Conservation (phyloP, 2,113 vertebrate species). For the Lichenostomus cassidix region DNA sequence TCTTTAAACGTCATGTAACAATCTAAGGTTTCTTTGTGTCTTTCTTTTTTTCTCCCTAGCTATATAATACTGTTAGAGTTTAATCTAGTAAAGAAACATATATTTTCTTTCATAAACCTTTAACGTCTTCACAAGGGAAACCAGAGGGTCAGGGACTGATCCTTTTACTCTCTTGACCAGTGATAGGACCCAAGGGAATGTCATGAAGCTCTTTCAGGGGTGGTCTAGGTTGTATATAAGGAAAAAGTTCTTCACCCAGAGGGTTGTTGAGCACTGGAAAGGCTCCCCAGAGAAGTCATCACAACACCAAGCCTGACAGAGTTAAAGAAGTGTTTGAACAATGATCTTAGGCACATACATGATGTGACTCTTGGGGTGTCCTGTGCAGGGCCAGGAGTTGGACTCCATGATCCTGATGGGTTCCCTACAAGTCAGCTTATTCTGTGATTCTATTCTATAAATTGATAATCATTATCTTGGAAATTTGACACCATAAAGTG, state of each 20-base stretch:
- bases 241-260: too few relatives aligned
- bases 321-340: not conserved
- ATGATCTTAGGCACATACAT: not conserved
- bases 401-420: rapidly evolving
- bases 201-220: not conserved
- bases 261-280: not conserved
- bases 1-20: not conserved
- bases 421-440: not conserved
- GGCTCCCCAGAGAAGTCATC: not conserved
- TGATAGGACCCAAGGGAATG: not conserved
- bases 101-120: not conserved
- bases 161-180: not conserved
- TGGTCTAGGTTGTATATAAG: not conserved
- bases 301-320: not conserved
- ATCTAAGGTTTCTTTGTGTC: not conserved
- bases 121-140: not conserved
- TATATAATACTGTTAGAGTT: not conserved
- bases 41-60: not conserved
- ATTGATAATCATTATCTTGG: not conserved
- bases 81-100: not conserved
- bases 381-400: too few relatives aligned
- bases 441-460: not conserved
- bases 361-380: too few relatives aligned
- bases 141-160: rapidly evolving
- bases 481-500: not conserved